These are phyloP conservation scores for Homarus americanus DNA, from an alignment of 1,140 invertebrate genomes.

Conservation along the genomic window DNA sequence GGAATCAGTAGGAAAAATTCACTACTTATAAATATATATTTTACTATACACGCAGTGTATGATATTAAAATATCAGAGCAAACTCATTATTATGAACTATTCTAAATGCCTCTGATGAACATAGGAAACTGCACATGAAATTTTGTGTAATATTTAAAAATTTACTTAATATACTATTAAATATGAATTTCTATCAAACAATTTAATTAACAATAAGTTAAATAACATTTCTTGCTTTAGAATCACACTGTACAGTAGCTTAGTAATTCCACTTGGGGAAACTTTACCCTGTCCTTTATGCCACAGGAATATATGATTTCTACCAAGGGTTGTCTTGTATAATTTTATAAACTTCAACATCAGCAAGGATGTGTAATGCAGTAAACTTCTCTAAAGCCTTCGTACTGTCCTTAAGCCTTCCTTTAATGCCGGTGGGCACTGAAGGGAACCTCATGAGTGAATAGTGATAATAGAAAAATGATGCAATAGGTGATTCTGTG, in stretches of 20 bases:
- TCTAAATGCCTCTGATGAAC: not conserved
- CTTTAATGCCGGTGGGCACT: not conserved
- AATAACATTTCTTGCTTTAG: not conserved
- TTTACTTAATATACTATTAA: not conserved
- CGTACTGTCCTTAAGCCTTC: not conserved
- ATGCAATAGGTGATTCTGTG: constrained; percentile 13
- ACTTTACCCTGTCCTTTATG: constrained; percentile 4
- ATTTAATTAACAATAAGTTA: not conserved
- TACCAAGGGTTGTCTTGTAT: constrained; percentile 18
- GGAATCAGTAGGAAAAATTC: constrained; percentile 21
- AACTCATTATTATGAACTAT: not conserved
- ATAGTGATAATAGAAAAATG: not conserved
- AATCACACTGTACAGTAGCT: not conserved
- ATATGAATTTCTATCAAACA: not conserved
- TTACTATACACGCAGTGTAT: constrained; percentile 32
- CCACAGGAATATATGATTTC: constrained; percentile 17
- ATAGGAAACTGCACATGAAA: not conserved
- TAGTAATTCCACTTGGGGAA: not conserved
- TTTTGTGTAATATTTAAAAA: not conserved
- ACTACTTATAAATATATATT: constrained; percentile 23
- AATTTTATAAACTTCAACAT: constrained; percentile 19
- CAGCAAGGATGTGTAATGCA: constrained; percentile 17
- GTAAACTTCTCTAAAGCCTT: not conserved
- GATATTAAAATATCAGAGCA: constrained; percentile 32
- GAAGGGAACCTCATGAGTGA: not conserved